phyloP scores from a whole-genome alignment of 2,797 vertebrate genomes.

The Silurus lanzhouensis region DNA sequence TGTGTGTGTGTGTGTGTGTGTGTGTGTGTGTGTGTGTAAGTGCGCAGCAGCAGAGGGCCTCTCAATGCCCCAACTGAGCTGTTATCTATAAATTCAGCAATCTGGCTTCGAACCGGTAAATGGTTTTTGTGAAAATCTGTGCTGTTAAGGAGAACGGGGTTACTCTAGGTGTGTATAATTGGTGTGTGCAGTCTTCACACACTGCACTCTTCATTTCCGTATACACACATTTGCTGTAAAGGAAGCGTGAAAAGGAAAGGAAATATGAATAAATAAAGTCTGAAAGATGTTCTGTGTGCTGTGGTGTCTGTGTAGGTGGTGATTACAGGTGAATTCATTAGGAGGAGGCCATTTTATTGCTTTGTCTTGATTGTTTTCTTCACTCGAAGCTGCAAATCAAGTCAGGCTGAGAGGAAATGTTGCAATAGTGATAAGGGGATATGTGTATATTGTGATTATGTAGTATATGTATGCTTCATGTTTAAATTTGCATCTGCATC shows the following conservation, averaged over 20 bases:
- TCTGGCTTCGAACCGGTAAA: not conserved
- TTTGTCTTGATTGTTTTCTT: constrained; percentile 33
- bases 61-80: not conserved
- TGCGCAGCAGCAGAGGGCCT: not conserved
- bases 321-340: constrained; percentile 45
- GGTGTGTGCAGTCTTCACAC: constrained; percentile 12
- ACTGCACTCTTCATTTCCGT: constrained; percentile 5
- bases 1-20: not conserved
- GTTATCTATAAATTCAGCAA: not conserved
- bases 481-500: not conserved
- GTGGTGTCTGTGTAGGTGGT: constrained; percentile 30
- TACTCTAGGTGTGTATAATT: constrained; percentile 27
- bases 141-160: not conserved
- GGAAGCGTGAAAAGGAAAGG: not conserved
- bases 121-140: constrained; percentile 1
- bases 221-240: constrained; percentile 1
- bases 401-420: not conserved
- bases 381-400: constrained; percentile 37
- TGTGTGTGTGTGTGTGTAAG: not conserved
- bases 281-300: not conserved
- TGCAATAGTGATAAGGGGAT: not conserved
- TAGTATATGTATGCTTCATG: not conserved
- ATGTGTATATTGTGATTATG: not conserved
- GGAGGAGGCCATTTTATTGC: constrained; percentile 6
- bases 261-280: not conserved